phyloP scores from a whole-genome alignment of 2,888 invertebrate species.

The Anthrax anthrax region DNA sequence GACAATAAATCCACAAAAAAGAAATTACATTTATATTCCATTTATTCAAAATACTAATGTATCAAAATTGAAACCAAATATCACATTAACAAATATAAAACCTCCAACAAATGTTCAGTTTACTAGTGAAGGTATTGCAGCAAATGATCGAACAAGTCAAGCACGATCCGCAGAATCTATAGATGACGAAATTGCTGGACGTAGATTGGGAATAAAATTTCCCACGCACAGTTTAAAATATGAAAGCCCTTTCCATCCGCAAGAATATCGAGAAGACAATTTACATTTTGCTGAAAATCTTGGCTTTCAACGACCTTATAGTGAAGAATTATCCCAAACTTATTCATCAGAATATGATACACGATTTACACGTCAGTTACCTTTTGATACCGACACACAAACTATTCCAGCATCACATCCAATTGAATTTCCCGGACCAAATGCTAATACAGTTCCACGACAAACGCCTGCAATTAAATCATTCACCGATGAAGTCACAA shows the following conservation, averaged over 20 bases:
- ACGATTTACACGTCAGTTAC: slow-evolving; percentile 25
- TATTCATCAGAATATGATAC: slow-evolving; percentile 15
- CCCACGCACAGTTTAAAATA: slow-evolving; percentile 29
- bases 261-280: slow-evolving; percentile 32
- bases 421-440: slow-evolving; percentile 29
- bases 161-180: slow-evolving; percentile 7
- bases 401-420: slow-evolving; percentile 17
- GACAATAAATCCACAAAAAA: slow-evolving; percentile 14
- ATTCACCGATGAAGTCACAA: slow-evolving; percentile 33
- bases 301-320: slow-evolving; percentile 23
- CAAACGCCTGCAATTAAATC: slow-evolving; percentile 19
- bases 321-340: slow-evolving; percentile 20
- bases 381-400: slow-evolving; percentile 23
- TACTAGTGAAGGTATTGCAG: slow-evolving; percentile 20
- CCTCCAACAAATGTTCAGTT: slow-evolving; percentile 21
- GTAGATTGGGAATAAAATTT: slow-evolving; percentile 33
- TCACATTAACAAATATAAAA: slow-evolving; percentile 21
- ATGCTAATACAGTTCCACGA: slow-evolving; percentile 27
- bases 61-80: slow-evolving; percentile 17
- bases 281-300: slow-evolving; percentile 24
- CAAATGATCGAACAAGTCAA: slow-evolving; percentile 23
- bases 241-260: slow-evolving; percentile 30
- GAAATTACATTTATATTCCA: slow-evolving; percentile 31
- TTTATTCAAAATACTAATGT: slow-evolving; percentile 16
- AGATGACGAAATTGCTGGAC: slow-evolving; percentile 18